Evolutionary conservation across 1,140 invertebrate species (phyloP).

Genomic region (Musca vetustissima): DNA sequence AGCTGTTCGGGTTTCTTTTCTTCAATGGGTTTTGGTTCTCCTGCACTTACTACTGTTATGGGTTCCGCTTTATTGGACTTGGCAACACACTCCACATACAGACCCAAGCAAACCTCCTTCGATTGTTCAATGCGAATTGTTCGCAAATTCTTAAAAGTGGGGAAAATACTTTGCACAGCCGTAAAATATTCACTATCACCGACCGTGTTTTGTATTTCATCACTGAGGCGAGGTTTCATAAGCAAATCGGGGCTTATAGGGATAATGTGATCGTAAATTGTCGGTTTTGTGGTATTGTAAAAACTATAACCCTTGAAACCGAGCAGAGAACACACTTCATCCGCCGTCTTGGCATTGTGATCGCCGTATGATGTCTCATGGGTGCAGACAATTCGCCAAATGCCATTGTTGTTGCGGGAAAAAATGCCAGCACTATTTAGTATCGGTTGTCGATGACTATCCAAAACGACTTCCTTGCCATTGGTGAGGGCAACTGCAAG

Average conservation of each 20-base stretch:
- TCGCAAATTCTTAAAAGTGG: neutral
- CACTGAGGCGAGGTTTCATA: slow-evolving; percentile 1
- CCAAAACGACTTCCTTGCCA: slow-evolving; percentile 61
- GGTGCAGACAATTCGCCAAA: slow-evolving; percentile 66
- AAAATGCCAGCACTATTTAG: slow-evolving; percentile 64
- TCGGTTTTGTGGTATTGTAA: slow-evolving; percentile 41
- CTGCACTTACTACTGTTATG: slow-evolving; percentile 45
- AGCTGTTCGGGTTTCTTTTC: slow-evolving; percentile 19
- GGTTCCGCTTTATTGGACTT: slow-evolving; percentile 40
- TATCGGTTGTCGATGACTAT: slow-evolving; percentile 62
- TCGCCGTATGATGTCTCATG: slow-evolving; percentile 48
- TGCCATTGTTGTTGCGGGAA: slow-evolving; percentile 59
- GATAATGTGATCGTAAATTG: slow-evolving; percentile 35
- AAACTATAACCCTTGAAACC: slow-evolving; percentile 47
- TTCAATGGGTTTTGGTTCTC: slow-evolving; percentile 26
- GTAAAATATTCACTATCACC: slow-evolving; percentile 40
- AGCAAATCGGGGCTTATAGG: slow-evolving; percentile 44
- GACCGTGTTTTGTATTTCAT: slow-evolving; percentile 26
- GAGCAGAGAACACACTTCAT: slow-evolving; percentile 40
- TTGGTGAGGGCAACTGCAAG: slow-evolving; percentile 67
- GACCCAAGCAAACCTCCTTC: slow-evolving; percentile 35
- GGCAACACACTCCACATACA: slow-evolving; percentile 46
- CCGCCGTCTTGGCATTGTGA: slow-evolving; percentile 39
- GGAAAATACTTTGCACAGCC: slow-evolving; percentile 27
- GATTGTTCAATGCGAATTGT: slow-evolving; percentile 30